Conservation (phyloP, 1,140 invertebrate species). For the Melitaea cinxia region DNA sequence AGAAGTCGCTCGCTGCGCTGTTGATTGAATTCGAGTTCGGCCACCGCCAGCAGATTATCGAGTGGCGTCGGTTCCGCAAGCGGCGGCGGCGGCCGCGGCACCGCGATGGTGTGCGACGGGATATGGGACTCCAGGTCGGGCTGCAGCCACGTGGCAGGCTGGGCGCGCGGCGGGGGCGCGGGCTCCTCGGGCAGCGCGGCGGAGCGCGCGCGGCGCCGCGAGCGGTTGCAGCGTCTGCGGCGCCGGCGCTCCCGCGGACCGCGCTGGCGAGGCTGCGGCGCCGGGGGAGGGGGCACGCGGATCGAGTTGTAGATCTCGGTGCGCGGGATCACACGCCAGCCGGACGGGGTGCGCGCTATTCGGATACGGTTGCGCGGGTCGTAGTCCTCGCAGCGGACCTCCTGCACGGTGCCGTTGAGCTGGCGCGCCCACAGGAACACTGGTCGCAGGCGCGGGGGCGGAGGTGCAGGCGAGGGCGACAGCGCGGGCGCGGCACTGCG, state of each 20-base stretch:
- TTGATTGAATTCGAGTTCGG: slow-evolving; percentile 82
- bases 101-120: slow-evolving; percentile 82
- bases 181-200: slow-evolving; percentile 40
- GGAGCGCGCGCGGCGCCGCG: slow-evolving; percentile 44
- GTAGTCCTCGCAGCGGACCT: slow-evolving; percentile 92
- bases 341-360: slow-evolving; percentile 88
- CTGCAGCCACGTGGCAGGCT: slow-evolving; percentile 49
- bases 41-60: slow-evolving; percentile 83
- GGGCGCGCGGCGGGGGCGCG: slow-evolving; percentile 38
- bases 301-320: slow-evolving; percentile 86
- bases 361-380: slow-evolving; percentile 91
- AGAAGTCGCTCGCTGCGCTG: slow-evolving; percentile 71
- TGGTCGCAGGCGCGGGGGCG: slow-evolving; percentile 78
- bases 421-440: slow-evolving; percentile 92
- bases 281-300: slow-evolving; percentile 71
- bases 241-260: slow-evolving; percentile 42
- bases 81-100: slow-evolving; percentile 61
- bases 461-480: slow-evolving; percentile 32
- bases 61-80: slow-evolving; percentile 68
- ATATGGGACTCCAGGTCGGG: slow-evolving; percentile 83
- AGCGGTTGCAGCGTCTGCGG: slow-evolving; percentile 36
- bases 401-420: slow-evolving; percentile 88
- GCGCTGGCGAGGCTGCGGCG: slow-evolving; percentile 21
- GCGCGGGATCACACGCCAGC: slow-evolving; percentile 91
- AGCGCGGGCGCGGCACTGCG: slow-evolving; percentile 54